Evolutionary conservation across 2,797 vertebrate species (phyloP).

Genomic region (Diglossa cyanea): DNA sequence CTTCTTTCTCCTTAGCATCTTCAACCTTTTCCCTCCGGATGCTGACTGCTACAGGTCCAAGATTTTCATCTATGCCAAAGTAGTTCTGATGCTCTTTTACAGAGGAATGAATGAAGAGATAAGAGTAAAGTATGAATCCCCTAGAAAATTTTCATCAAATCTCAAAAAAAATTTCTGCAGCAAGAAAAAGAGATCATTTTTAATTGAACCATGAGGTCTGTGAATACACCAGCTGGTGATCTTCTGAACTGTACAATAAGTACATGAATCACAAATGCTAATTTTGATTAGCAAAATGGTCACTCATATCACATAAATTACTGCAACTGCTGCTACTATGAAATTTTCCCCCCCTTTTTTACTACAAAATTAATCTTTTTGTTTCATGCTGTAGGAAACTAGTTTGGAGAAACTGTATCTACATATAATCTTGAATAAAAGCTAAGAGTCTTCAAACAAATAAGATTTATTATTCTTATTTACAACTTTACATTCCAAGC

Average conservation of each 20-base stretch:
- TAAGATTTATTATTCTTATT: not conserved
- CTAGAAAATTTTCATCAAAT: not conserved
- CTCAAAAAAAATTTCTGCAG: not conserved
- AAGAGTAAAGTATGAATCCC: not conserved
- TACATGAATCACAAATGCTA: not conserved
- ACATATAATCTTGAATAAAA: not conserved
- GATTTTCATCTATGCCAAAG: slow-evolving; percentile 93
- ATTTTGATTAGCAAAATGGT: not conserved
- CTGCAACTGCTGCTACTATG: not conserved
- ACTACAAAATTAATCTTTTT: not conserved
- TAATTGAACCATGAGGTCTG: not conserved
- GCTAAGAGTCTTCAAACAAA: not conserved
- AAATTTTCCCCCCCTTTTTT: not conserved
- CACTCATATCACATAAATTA: not conserved
- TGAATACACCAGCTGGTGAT: not conserved
- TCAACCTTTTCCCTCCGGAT: slow-evolving; percentile 92
- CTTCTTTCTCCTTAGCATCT: slow-evolving; percentile 91
- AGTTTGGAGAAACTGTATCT: not conserved
- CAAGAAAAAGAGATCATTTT: not conserved
- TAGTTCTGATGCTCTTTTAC: slow-evolving; percentile 95
- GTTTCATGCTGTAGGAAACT: not conserved
- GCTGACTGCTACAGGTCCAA: slow-evolving; percentile 94
- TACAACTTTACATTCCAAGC: not conserved
- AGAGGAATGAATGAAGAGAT: not conserved
- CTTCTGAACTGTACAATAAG: not conserved